These are phyloP conservation scores for Clanis bilineata DNA, from an alignment of 2,888 invertebrate species.

Conservation along the genomic window DNA sequence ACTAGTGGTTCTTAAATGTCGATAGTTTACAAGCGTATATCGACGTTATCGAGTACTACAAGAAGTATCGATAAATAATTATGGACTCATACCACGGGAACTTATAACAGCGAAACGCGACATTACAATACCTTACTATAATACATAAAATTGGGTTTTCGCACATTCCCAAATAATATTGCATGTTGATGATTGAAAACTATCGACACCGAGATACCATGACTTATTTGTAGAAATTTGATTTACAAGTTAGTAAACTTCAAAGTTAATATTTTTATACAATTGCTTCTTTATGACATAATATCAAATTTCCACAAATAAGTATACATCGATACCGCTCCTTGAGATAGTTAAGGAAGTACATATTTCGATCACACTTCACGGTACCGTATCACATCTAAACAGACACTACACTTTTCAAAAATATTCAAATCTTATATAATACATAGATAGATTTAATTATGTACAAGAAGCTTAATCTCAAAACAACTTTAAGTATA, in stretches of 20 bases:
- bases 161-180: background rate
- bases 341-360: background rate
- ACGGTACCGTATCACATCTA: background rate
- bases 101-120: background rate
- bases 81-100: background rate
- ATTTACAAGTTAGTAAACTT: background rate
- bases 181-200: background rate
- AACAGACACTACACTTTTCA: slow-evolving; percentile 33
- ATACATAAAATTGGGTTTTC: background rate
- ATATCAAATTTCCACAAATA: background rate
- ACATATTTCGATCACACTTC: background rate
- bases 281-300: background rate
- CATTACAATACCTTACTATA: background rate
- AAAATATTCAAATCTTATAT: slow-evolving; percentile 33
- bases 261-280: background rate
- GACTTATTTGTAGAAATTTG: background rate
- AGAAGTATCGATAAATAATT: background rate
- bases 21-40: background rate
- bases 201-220: slow-evolving; percentile 2
- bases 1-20: slow-evolving; percentile 3
- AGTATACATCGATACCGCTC: background rate
- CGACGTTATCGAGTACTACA: background rate
- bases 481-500: slow-evolving; percentile 26
- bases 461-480: slow-evolving; percentile 55
- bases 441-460: slow-evolving; percentile 50